Percentiles rank a stretch among this genome's conserved stretches.
phyloP scores from a whole-genome alignment of 1,140 invertebrate genomes.

The Elymnias hypermnestra region DNA sequence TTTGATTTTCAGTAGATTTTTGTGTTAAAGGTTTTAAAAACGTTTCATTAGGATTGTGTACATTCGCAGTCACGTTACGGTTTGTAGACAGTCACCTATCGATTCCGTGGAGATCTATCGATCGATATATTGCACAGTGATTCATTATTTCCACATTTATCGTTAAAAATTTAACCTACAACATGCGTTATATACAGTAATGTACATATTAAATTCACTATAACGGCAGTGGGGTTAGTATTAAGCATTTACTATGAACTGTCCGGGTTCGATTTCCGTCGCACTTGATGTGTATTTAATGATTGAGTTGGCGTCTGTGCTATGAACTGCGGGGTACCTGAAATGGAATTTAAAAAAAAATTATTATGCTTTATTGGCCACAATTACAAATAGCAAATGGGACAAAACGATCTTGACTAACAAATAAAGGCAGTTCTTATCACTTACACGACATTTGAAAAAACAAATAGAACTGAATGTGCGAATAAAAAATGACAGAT shows the following conservation, averaged over 20 bases:
- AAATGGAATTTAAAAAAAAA: conserved; percentile 19
- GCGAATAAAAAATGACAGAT: no score
- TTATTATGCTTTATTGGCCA: no score
- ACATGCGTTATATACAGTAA: conserved; percentile 26
- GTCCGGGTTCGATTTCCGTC: conserved; percentile 65
- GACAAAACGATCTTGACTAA: no score
- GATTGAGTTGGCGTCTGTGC: conserved; percentile 54
- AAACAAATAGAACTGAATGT: no score
- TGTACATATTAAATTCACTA: conserved; percentile 46
- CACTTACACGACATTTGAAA: no score
- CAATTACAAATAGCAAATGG: no score
- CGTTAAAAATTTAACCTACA: conserved; percentile 32
- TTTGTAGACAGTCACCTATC: no score
- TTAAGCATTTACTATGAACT: conserved; percentile 57
- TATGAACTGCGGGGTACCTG: conserved; percentile 62
- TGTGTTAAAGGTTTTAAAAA: no score
- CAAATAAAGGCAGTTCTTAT: no score
- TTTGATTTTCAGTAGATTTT: no score
- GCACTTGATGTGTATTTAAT: conserved; percentile 56
- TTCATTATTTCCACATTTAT: conserved; percentile 10
- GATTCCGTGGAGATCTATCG: conserved; percentile 3
- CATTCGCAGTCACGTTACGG: no score
- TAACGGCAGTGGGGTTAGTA: conserved; percentile 34
- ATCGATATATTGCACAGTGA: conserved; percentile 24
- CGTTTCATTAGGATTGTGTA: no score